Evolutionary conservation across 1,140 invertebrate species (phyloP).

Genomic region (Atta colombica): DNA sequence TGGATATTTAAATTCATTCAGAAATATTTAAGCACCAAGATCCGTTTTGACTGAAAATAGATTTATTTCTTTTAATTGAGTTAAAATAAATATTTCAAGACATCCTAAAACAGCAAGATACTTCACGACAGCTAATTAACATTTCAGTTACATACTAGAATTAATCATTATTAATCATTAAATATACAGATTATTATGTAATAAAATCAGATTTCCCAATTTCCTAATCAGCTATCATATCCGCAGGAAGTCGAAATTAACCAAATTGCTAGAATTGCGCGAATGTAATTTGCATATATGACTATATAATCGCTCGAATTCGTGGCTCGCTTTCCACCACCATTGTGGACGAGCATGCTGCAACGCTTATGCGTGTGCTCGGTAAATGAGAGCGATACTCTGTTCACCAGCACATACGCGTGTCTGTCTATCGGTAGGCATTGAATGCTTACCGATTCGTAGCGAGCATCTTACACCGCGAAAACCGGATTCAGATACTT

Average conservation of each 20-base stretch:
- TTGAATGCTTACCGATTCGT: constrained; percentile 56
- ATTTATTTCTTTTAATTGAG: too few relatives aligned
- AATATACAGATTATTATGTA: background rate
- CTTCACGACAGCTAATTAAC: background rate
- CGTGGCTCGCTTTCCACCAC: background rate
- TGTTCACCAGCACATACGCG: background rate
- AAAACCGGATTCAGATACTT: constrained; percentile 78
- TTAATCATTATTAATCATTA: background rate
- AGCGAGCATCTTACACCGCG: constrained; percentile 49
- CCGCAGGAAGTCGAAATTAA: background rate
- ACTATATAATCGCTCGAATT: background rate
- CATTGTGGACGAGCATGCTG: constrained; percentile 26
- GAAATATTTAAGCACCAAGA: too few relatives aligned
- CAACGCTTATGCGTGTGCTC: constrained; percentile 6
- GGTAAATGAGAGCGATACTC: constrained; percentile 47
- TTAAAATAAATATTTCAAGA: background rate
- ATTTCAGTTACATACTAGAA: background rate
- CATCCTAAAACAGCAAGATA: background rate
- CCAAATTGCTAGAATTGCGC: background rate
- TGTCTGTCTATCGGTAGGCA: constrained; percentile 51
- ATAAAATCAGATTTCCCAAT: background rate
- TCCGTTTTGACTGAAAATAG: too few relatives aligned
- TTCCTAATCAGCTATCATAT: background rate
- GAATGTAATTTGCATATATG: constrained; percentile 15
- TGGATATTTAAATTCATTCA: too few relatives aligned